Conservation (phyloP, 2,888 invertebrate species). For the Ptychoptera contaminata region DNA sequence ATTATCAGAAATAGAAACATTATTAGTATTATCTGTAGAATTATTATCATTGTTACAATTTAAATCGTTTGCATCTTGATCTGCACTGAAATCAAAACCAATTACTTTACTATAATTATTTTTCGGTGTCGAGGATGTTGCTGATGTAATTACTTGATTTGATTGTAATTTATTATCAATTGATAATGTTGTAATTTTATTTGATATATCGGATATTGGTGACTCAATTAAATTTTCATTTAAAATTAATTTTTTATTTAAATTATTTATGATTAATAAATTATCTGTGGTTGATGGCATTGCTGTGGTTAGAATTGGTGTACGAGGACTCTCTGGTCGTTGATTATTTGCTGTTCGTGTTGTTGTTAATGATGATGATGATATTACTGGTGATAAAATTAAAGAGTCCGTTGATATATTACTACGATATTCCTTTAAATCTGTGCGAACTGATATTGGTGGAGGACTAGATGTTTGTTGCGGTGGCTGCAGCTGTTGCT, state of each 20-base stretch:
- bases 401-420: neutral
- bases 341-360: neutral
- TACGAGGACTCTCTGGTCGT: neutral
- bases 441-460: neutral
- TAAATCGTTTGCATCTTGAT: neutral
- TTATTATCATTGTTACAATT: conserved; percentile 6
- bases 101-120: neutral
- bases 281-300: conserved; percentile 10
- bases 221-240: conserved; percentile 16
- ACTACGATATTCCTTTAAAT: neutral
- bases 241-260: neutral
- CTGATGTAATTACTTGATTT: neutral
- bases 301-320: conserved; percentile 22
- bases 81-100: neutral
- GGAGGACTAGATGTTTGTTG: neutral
- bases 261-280: too few relatives aligned
- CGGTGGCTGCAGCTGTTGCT: neutral
- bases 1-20: neutral
- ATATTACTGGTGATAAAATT: conserved; percentile 7
- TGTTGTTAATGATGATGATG: conserved; percentile 3
- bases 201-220: conserved; percentile 22
- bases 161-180: conserved; percentile 12
- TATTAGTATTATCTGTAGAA: conserved; percentile 4
- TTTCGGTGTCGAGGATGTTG: neutral
- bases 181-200: conserved; percentile 20